Evolutionary conservation across 2,797 vertebrate genomes (phyloP).

Genomic region (Enteromius treurensis): DNA sequence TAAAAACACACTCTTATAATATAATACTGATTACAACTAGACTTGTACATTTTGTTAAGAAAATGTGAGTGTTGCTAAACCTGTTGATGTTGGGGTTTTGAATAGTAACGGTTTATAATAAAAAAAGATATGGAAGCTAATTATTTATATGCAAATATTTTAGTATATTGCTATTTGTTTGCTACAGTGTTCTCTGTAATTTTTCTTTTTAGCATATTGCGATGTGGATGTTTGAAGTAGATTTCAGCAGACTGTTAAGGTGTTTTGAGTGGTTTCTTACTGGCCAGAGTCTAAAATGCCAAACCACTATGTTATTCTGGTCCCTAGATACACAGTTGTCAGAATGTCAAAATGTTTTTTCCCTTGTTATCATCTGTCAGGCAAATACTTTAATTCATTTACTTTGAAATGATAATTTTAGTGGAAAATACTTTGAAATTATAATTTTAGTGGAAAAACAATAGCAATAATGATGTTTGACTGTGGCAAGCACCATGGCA

Average conservation of each 20-base stretch:
- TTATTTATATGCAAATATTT: neutral
- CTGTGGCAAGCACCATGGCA: neutral
- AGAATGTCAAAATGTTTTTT: neutral
- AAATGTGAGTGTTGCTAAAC: neutral
- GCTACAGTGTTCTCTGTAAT: neutral
- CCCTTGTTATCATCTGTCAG: neutral
- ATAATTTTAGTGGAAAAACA: neutral
- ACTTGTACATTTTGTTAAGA: slow-evolving; percentile 1
- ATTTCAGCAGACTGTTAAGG: neutral
- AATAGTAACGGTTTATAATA: neutral
- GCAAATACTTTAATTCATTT: neutral
- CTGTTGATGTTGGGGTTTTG: neutral
- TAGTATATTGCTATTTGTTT: neutral
- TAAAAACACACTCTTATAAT: neutral
- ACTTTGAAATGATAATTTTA: neutral
- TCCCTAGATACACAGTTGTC: neutral
- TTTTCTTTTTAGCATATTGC: neutral
- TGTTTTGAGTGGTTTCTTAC: neutral
- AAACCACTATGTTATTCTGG: slow-evolving; percentile 18
- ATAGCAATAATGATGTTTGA: neutral
- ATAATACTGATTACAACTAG: neutral
- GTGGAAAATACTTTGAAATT: neutral
- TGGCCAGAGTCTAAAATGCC: neutral
- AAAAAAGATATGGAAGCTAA: neutral
- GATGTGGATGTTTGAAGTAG: neutral